These are phyloP conservation scores for Phrixothrix hirtus DNA, from an alignment of 2,888 invertebrate species.

Conservation along the genomic window DNA sequence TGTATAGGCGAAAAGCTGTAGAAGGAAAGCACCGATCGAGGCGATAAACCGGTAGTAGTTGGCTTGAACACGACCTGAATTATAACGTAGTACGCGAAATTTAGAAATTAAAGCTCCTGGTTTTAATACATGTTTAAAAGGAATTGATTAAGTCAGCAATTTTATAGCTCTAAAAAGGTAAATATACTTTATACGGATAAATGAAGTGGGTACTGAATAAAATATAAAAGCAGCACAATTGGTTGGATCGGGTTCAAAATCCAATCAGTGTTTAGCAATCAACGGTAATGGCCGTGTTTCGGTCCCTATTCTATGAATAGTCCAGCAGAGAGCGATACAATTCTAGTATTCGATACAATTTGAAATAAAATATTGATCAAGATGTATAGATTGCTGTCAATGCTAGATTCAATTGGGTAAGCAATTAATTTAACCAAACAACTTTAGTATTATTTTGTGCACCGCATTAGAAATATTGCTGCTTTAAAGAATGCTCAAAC, in stretches of 20 bases:
- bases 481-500: no score
- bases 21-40: conserved; percentile 14
- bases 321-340: conserved; percentile 23
- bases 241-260: conserved; percentile 50
- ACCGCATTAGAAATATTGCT: no score
- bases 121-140: conserved; percentile 9
- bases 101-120: conserved; percentile 10
- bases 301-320: conserved; percentile 34
- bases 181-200: conserved; percentile 19
- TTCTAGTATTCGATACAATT: conserved; percentile 20
- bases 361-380: conserved; percentile 8
- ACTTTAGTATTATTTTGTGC: no score
- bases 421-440: no score
- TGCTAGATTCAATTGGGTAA: no score
- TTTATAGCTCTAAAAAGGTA: conserved; percentile 3
- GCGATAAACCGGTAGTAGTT: conserved; percentile 24
- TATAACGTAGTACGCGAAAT: conserved; percentile 5
- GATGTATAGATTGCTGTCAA: conserved; percentile 11
- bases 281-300: conserved; percentile 51
- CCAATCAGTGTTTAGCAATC: conserved; percentile 54
- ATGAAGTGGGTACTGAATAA: conserved; percentile 32
- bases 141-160: conserved; percentile 1
- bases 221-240: conserved; percentile 46
- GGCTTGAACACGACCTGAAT: conserved; percentile 18
- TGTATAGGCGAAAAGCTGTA: conserved; percentile 20